A percentile compares a stretch with the other conserved stretches of the same genome.
These are phyloP conservation scores for Rhimphoctona megacephalus DNA, from an alignment of 2,888 invertebrate genomes.

Conservation along the genomic window DNA sequence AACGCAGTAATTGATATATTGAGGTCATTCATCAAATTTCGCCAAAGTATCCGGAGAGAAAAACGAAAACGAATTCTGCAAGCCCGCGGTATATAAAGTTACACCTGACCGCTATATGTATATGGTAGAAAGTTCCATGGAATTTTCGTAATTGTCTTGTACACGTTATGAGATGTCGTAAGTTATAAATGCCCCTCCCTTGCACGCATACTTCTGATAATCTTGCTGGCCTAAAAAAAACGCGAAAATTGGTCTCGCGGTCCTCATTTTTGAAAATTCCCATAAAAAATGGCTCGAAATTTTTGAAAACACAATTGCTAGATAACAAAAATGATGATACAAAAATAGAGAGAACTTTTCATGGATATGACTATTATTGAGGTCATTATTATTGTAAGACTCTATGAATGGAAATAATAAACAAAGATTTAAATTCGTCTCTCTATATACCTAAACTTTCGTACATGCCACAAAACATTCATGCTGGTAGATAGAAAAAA, in stretches of 20 bases:
- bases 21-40: constrained; percentile 39
- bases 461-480: background rate
- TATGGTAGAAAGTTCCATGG: constrained; percentile 55
- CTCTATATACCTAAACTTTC: background rate
- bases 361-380: background rate
- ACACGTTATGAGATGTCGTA: constrained; percentile 37
- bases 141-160: constrained; percentile 48
- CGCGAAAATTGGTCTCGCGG: background rate
- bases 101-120: constrained; percentile 23
- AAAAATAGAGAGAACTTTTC: background rate
- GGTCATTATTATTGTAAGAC: background rate
- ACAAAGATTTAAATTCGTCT: background rate
- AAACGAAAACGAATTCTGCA: constrained; percentile 45
- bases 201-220: background rate
- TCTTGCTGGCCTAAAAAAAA: constrained; percentile 19
- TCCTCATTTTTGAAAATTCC: background rate
- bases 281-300: background rate
- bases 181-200: constrained; percentile 25
- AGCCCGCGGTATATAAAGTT: constrained; percentile 1
- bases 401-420: background rate
- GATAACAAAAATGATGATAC: background rate
- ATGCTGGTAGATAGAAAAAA: background rate
- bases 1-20: constrained; percentile 21
- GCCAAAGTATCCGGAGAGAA: constrained; percentile 20
- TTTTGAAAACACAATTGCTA: background rate